Evolutionary conservation across 2,888 invertebrate species (phyloP), one percentile per base, ranked within the genome.

Genomic region (Eilema depressum): DNA sequence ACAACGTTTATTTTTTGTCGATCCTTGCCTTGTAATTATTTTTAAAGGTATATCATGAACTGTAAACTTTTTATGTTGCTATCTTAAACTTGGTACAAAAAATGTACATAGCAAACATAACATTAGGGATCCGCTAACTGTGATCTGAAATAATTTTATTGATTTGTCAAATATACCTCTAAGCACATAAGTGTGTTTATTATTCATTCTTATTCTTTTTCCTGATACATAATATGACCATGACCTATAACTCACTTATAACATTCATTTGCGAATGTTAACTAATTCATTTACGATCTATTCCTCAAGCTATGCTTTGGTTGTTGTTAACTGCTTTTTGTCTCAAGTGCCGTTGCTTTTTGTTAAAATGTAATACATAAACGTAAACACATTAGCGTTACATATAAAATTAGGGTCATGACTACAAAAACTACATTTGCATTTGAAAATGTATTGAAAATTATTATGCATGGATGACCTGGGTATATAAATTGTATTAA

Each of bases 1-100:
- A 71, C 77, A 82, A 80, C 74, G 81, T 81, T 71, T 71, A 68
- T 75, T 85, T 86, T 87, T 87, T 81, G 80, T 75, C 30, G 41
- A 64, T 77, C 63, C 71, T 68, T 73, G 63, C 74, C 53, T 67
- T 66, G 74, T 61, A 61, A 75, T 75, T 74, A 76, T 81, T 80
- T 81, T 76, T 72, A 70, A 70, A 74, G 56, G 56, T 63, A 23
- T 41, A 69, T 30, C 47, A 23, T 23, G 30, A 47, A n/a, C 12
- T 47, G 67, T 56, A 64, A 72, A 74, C 77, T 77, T 75, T 80
- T 81, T 64, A 25, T 25, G 8, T 59, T 8, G 17, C 3, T 30
- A 12, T 12, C 26, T 53, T 28, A 28, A 59, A 59, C 26, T 59
- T 28, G 59, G 17, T 20, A 59, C 3, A 28, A 26, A 28, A 25